A percentile compares a stretch with the other conserved stretches of the same genome.
phyloP scores from a whole-genome alignment of 2,113 vertebrate genomes.

The Odocoileus hemionus region DNA sequence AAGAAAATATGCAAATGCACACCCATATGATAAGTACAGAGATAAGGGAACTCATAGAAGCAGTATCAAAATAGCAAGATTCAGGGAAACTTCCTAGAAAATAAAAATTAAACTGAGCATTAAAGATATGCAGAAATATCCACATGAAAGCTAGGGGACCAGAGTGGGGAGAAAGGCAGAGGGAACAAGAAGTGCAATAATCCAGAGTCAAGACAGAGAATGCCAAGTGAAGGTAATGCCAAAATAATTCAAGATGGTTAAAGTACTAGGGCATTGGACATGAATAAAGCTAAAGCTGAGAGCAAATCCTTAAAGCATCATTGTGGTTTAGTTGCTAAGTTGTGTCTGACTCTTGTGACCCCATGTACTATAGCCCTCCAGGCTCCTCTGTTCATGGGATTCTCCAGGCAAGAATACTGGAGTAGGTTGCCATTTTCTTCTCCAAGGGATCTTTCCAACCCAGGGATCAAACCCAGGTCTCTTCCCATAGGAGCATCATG shows the following conservation, averaged over 20 bases:
- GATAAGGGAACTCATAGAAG: neutral
- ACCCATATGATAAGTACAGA: neutral
- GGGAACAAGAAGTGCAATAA: neutral
- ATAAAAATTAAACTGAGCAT: neutral
- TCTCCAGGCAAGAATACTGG: neutral
- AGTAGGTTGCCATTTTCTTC: neutral
- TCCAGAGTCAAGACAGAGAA: neutral
- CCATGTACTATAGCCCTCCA: neutral
- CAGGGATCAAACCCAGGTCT: neutral
- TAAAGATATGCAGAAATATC: neutral
- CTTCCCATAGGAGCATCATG: neutral
- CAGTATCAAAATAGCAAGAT: neutral
- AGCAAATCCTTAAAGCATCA: neutral
- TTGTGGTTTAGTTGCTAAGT: neutral
- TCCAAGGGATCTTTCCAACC: neutral
- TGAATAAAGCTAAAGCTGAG: neutral
- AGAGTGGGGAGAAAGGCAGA: neutral
- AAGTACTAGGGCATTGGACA: neutral
- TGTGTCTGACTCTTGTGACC: neutral
- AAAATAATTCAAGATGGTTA: neutral
- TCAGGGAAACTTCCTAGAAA: neutral
- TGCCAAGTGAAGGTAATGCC: neutral
- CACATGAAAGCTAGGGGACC: neutral
- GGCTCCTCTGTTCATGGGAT: neutral
- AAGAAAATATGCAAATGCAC: neutral